Conservation (phyloP, 2,113 vertebrate species). For the Oncorhynchus masou region DNA sequence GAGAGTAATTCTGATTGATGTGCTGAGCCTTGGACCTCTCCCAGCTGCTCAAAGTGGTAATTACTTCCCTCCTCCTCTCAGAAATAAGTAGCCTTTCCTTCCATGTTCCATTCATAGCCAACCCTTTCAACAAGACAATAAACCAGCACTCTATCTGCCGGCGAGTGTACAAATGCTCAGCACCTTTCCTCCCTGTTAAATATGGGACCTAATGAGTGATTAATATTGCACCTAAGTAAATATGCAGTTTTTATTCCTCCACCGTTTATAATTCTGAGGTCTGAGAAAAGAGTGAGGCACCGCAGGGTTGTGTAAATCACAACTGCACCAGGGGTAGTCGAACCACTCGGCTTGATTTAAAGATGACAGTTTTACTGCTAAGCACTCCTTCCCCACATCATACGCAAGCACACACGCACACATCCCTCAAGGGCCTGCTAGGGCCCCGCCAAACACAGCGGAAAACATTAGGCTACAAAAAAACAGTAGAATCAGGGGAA, state of each 20-base stretch:
- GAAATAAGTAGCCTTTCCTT: conserved; percentile 3
- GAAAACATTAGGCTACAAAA: conserved; percentile 16
- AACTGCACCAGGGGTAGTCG: conserved; percentile 29
- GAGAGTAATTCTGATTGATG: not conserved
- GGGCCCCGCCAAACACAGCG: conserved; percentile 30
- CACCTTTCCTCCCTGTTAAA: not conserved
- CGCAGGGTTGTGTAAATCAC: conserved; percentile 36
- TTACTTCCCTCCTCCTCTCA: not conserved
- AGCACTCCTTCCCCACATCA: conserved; percentile 22
- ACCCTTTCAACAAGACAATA: not conserved
- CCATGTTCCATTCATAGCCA: not conserved
- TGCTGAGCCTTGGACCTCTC: conserved; percentile 2
- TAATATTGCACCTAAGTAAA: conserved; percentile 10
- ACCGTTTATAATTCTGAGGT: not conserved
- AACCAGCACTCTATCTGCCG: not conserved
- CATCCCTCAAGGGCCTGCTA: not conserved
- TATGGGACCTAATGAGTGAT: conserved; percentile 4
- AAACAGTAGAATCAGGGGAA: conserved; percentile 4
- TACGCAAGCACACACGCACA: not conserved
- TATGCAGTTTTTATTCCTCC: conserved; percentile 5
- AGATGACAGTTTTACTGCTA: conserved; percentile 45
- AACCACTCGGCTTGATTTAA: conserved; percentile 50
- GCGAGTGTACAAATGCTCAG: not conserved
- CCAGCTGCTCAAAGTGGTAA: conserved; percentile 1
- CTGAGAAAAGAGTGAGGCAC: not conserved